These are phyloP conservation scores for Ariopsis seemanni DNA, from an alignment of 2,113 vertebrate genomes.

Conservation along the genomic window DNA sequence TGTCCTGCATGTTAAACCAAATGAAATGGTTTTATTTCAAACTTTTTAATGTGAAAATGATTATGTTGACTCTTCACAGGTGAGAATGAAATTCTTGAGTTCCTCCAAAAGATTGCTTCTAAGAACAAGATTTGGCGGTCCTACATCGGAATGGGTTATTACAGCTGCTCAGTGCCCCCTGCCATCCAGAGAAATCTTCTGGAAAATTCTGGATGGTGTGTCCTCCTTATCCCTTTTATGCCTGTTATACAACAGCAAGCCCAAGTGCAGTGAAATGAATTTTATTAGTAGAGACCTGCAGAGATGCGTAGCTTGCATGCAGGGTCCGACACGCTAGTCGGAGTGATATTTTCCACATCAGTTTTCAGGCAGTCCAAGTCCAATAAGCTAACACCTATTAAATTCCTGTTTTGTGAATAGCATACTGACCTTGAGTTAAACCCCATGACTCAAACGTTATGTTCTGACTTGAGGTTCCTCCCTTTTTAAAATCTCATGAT, in stretches of 20 bases:
- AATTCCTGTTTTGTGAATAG: background rate
- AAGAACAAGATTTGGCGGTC: slow-evolving; percentile 95
- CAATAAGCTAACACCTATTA: background rate
- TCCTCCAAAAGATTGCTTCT: slow-evolving; percentile 83
- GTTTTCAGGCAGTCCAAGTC: background rate
- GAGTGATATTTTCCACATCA: background rate
- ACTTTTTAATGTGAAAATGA: background rate
- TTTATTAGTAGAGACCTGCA: background rate
- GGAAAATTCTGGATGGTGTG: slow-evolving; percentile 97
- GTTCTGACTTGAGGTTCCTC: background rate
- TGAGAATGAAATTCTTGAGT: slow-evolving; percentile 92
- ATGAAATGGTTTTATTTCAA: background rate
- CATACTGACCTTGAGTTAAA: background rate
- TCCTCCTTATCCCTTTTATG: slow-evolving; percentile 52
- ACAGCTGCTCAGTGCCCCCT: slow-evolving; percentile 90
- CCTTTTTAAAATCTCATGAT: background rate
- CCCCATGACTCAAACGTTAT: background rate
- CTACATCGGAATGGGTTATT: slow-evolving; percentile 98
- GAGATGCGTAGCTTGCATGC: background rate
- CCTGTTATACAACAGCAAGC: background rate
- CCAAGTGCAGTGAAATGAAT: background rate
- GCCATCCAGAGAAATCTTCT: slow-evolving; percentile 88
- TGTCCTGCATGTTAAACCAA: background rate
- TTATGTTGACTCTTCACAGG: slow-evolving; percentile 69
- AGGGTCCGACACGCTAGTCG: background rate